These are phyloP conservation scores for Meriones unguiculatus DNA, from an alignment of 2,113 vertebrate species.

Conservation along the genomic window DNA sequence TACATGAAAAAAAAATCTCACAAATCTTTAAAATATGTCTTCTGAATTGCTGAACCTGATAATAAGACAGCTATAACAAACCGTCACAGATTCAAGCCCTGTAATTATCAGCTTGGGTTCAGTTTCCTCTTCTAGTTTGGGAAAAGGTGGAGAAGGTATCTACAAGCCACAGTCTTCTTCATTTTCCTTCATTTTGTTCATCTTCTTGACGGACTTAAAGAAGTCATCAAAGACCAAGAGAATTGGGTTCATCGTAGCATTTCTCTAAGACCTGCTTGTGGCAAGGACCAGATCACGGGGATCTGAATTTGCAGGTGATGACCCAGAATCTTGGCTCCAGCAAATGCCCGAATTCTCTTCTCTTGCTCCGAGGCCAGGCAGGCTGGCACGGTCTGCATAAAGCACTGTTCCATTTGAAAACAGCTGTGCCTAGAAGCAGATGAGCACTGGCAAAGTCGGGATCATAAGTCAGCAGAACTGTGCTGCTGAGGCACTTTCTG, in stretches of 20 bases:
- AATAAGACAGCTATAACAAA: slow-evolving; percentile 13
- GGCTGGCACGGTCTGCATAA: slow-evolving; percentile 70
- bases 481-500: slow-evolving; percentile 75
- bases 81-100: not conserved
- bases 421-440: slow-evolving; percentile 83
- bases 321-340: slow-evolving; percentile 62
- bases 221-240: slow-evolving; percentile 5
- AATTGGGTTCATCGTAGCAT: not conserved
- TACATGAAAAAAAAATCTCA: not conserved
- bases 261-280: not conserved
- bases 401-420: slow-evolving; percentile 61
- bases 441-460: slow-evolving; percentile 64
- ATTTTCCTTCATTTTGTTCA: not conserved
- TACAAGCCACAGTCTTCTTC: not conserved
- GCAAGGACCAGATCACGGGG: not conserved
- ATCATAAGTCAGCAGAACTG: slow-evolving; percentile 82
- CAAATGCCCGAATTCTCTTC: slow-evolving; percentile 33
- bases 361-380: slow-evolving; percentile 70
- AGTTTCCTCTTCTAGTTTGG: not conserved
- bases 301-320: slow-evolving; percentile 71
- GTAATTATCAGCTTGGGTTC: slow-evolving; percentile 52
- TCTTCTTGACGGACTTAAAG: slow-evolving; percentile 43
- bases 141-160: not conserved
- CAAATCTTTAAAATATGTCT: not conserved
- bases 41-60: not conserved